Conservation (phyloP, 2,797 vertebrate genomes). For the Thaleichthys pacificus region DNA sequence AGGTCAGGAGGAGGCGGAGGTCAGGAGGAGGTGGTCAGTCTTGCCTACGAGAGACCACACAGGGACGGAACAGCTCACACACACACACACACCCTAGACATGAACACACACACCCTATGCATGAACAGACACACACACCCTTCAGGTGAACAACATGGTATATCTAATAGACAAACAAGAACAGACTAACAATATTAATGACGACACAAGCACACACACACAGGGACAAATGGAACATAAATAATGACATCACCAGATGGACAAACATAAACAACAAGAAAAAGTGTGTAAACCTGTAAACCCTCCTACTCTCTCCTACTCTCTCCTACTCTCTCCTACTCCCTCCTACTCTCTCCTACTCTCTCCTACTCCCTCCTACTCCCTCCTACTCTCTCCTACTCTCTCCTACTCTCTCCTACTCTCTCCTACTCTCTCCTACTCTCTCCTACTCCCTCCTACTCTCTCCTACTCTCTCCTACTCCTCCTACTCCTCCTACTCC, state of each 20-base stretch:
- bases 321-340: no score
- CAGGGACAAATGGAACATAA: constrained; percentile 13
- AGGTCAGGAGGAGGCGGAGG: constrained; percentile 5
- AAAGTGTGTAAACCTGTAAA: constrained; percentile 14
- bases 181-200: constrained; percentile 36
- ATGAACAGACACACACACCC: constrained; percentile 37
- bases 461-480: constrained; percentile 18
- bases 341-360: constrained; percentile 1
- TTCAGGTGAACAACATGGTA: background rate
- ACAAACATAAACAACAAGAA: constrained; percentile 27
- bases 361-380: no score
- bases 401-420: constrained; percentile 9
- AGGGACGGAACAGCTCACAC: no score
- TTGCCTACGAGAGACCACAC: constrained; percentile 5
- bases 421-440: constrained; percentile 7
- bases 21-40: background rate
- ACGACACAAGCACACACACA: constrained; percentile 20
- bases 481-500: no score
- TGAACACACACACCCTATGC: constrained; percentile 19
- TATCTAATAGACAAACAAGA: constrained; percentile 26
- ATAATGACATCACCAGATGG: constrained; percentile 28
- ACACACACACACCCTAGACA: background rate
- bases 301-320: constrained; percentile 15
- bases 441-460: no score
- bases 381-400: background rate